Percentiles rank a stretch among this genome's conserved stretches.
These are phyloP conservation scores for Eurosta solidaginis DNA, from an alignment of 1,140 invertebrate genomes.

Conservation along the genomic window DNA sequence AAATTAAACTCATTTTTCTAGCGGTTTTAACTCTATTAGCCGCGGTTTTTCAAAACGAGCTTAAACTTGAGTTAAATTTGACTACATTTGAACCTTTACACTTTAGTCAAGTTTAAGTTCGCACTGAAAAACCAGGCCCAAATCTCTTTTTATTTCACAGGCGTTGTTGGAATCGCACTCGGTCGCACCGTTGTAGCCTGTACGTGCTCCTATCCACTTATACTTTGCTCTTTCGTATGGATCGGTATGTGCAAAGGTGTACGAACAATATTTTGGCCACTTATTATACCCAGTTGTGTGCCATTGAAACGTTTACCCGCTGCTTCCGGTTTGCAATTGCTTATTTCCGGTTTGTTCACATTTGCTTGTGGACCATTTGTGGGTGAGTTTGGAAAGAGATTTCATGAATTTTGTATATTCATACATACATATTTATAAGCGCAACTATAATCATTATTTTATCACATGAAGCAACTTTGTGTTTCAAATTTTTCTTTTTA, in stretches of 20 bases:
- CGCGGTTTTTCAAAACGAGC: too few species aligned
- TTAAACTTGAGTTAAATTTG: too few species aligned
- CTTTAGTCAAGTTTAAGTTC: too few species aligned
- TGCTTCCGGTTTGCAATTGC: conserved; percentile 67
- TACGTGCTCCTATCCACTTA: conserved; percentile 58
- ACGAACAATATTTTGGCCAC: conserved; percentile 69
- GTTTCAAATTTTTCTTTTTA: not conserved
- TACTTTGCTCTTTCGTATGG: conserved; percentile 63
- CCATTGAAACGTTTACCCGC: conserved; percentile 67
- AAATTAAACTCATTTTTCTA: too few species aligned
- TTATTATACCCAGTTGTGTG: conserved; percentile 70
- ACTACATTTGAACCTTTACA: too few species aligned
- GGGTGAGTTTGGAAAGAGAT: conserved; percentile 57
- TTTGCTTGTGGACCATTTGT: conserved; percentile 65
- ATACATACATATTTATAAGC: not conserved
- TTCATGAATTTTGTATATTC: not conserved
- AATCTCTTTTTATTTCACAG: not conserved
- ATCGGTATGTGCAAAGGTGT: conserved; percentile 69
- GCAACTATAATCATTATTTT: not conserved
- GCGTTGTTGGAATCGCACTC: conserved; percentile 66
- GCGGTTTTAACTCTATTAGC: too few species aligned
- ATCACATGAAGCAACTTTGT: conserved; percentile 29
- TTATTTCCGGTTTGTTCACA: conserved; percentile 66
- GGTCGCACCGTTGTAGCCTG: conserved; percentile 66
- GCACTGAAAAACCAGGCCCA: too few species aligned